Evolutionary conservation across 2,888 invertebrate species (phyloP).

Genomic region (Boloria selene): DNA sequence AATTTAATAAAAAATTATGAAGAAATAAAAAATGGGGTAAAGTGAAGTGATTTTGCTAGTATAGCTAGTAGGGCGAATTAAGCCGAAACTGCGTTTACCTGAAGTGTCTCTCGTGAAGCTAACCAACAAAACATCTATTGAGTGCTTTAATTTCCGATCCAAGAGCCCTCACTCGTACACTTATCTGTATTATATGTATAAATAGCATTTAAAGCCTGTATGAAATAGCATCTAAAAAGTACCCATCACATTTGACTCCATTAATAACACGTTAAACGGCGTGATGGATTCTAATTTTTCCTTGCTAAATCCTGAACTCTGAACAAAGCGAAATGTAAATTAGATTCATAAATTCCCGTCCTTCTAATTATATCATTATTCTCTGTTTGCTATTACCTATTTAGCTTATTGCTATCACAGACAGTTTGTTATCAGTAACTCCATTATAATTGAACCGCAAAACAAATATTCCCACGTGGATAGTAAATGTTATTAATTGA

Average conservation of each 20-base stretch:
- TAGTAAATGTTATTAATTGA: conserved; percentile 53
- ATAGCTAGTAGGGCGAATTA: no score
- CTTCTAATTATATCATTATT: conserved; percentile 38
- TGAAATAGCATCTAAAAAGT: not conserved
- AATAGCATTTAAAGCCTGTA: not conserved
- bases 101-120: no score
- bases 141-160: no score
- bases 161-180: no score
- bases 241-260: conserved; percentile 23
- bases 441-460: conserved; percentile 43
- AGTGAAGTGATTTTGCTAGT: no score
- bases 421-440: conserved; percentile 40
- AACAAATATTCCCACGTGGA: conserved; percentile 45
- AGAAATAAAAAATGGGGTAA: no score
- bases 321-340: conserved; percentile 37
- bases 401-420: conserved; percentile 39
- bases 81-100: no score
- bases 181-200: no score
- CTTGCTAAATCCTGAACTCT: conserved; percentile 30
- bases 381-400: conserved; percentile 38
- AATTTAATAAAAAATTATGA: no score
- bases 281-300: conserved; percentile 34
- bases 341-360: conserved; percentile 39
- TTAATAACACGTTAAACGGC: conserved; percentile 32
- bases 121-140: no score